Percentiles rank a stretch among this genome's conserved stretches.
Conservation (phyloP, 2,113 vertebrate species). For the Triplophysa rosa region DNA sequence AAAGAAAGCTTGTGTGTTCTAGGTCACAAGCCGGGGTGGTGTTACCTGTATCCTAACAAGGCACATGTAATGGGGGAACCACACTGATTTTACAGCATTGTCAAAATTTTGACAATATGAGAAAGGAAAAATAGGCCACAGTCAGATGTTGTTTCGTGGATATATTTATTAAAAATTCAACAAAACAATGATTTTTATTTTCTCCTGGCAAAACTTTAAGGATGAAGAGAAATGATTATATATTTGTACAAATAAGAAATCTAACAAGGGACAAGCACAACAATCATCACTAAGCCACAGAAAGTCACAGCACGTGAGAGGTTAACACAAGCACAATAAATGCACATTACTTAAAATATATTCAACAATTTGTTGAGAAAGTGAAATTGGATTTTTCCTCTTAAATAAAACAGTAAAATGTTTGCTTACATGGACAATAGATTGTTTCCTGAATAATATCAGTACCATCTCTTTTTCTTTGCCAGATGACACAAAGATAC, state of each 20-base stretch:
- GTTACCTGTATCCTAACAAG: slow-evolving; percentile 49
- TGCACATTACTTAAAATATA: slow-evolving; percentile 62
- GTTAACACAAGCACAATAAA: slow-evolving; percentile 58
- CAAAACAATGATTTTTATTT: slow-evolving; percentile 61
- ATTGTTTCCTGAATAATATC: slow-evolving; percentile 52
- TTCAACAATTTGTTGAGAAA: slow-evolving; percentile 63
- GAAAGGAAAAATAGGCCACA: background rate
- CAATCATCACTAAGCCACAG: slow-evolving; percentile 55
- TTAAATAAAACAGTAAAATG: slow-evolving; percentile 33
- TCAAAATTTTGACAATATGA: background rate
- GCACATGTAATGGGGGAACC: slow-evolving; percentile 40
- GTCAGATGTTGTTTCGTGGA: slow-evolving; percentile 14
- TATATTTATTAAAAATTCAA: slow-evolving; percentile 69
- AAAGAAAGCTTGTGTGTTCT: slow-evolving; percentile 53
- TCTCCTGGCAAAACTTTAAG: slow-evolving; percentile 55
- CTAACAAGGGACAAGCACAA: slow-evolving; percentile 64
- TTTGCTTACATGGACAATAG: slow-evolving; percentile 28
- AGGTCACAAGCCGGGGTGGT: slow-evolving; percentile 32
- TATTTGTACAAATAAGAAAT: slow-evolving; percentile 62
- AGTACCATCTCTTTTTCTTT: slow-evolving; percentile 27
- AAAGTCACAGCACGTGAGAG: slow-evolving; percentile 44
- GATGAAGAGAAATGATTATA: slow-evolving; percentile 58
- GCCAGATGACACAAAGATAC: slow-evolving; percentile 1
- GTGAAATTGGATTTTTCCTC: slow-evolving; percentile 37
- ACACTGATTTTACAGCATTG: slow-evolving; percentile 14